Conservation (phyloP, 1,140 invertebrate species). For the Saccostrea echinata region DNA sequence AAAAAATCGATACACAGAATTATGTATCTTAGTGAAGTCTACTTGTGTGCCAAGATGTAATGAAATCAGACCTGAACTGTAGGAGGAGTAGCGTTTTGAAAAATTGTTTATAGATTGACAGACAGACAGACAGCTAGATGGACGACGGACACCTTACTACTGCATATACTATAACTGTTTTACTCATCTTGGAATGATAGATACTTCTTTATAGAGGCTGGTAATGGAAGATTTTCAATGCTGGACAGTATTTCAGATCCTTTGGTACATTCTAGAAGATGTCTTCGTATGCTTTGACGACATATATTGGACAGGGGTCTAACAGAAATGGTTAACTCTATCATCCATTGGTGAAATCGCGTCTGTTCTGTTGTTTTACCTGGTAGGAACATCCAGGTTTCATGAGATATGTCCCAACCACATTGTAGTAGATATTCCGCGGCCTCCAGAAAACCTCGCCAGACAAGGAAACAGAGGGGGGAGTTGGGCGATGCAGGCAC, state of each 20-base stretch:
- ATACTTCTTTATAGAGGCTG: conserved; percentile 55
- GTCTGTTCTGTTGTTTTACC: conserved; percentile 59
- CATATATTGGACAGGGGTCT: conserved; percentile 53
- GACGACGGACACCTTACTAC: too few species aligned
- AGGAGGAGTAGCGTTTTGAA: too few species aligned
- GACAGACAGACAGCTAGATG: too few species aligned
- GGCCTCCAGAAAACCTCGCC: conserved; percentile 57
- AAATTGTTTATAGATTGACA: too few species aligned
- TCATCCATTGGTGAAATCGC: conserved; percentile 54
- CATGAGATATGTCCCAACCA: conserved; percentile 62
- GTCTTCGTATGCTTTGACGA: conserved; percentile 49
- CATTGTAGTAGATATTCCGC: conserved; percentile 60
- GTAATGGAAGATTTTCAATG: conserved; percentile 54
- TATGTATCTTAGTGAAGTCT: too few species aligned
- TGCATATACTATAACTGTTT: too few species aligned
- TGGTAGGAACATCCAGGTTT: conserved; percentile 63
- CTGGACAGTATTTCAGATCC: conserved; percentile 58
- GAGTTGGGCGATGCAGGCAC: conserved; percentile 44
- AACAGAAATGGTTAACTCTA: conserved; percentile 21
- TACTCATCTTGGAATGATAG: conserved; percentile 50
- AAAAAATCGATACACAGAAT: too few species aligned
- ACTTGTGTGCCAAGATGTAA: too few species aligned
- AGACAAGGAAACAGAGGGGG: conserved; percentile 64
- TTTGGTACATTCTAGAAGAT: conserved; percentile 40
- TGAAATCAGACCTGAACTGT: too few species aligned